A percentile compares a stretch with the other conserved stretches of the same genome.
Evolutionary conservation across 2,113 vertebrate genomes (phyloP).

Genomic region (human): GRCh38 chr12:73425501-73426000

Average conservation of each 20-base stretch:
- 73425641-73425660: no score
- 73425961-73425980: neutral
- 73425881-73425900: neutral
- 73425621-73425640: no score
- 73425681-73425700: no score
- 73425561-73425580: no score
- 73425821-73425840: neutral
- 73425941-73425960: neutral
- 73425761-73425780: neutral
- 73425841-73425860: neutral
- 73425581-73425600: no score
- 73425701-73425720: neutral
- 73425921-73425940: neutral
- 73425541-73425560: no score
- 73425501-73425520: no score
- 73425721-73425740: neutral
- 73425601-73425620: no score
- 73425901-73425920: neutral
- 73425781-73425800: neutral
- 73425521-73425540: no score
- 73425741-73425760: neutral
- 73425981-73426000: neutral
- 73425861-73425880: neutral
- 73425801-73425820: neutral
- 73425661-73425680: no score